phyloP scores from a whole-genome alignment of 2,797 vertebrate genomes.

The Spheniscus humboldti region DNA sequence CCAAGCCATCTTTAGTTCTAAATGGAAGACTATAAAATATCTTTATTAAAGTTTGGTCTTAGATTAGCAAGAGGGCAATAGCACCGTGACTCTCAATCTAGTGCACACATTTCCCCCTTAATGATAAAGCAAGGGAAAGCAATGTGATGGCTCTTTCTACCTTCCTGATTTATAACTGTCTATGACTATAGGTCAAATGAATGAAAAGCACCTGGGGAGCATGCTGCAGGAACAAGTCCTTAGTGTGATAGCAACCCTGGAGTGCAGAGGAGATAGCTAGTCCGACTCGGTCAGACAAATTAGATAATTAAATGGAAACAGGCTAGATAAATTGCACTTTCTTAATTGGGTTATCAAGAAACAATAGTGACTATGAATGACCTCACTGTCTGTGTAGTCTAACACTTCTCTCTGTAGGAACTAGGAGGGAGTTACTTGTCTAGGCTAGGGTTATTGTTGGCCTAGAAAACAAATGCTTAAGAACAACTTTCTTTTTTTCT shows the following conservation, averaged over 20 bases:
- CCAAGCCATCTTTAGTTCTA: not conserved
- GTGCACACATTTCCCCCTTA: not conserved
- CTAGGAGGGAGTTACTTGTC: conserved; percentile 55
- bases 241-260: not conserved
- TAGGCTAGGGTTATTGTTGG: conserved; percentile 67
- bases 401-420: conserved; percentile 55
- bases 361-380: conserved; percentile 67
- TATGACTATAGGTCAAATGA: conserved; percentile 45
- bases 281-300: conserved; percentile 66
- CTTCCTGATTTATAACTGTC: conserved; percentile 23
- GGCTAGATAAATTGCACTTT: conserved; percentile 73
- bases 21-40: not conserved
- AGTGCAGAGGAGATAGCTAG: conserved; percentile 10
- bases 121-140: not conserved
- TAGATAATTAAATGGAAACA: conserved; percentile 74
- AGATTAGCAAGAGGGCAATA: not conserved
- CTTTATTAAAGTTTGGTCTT: not conserved
- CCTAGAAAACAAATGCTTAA: conserved; percentile 58
- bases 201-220: conserved; percentile 47
- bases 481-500: not conserved
- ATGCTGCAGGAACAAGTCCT: not conserved
- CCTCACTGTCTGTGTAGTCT: conserved; percentile 72
- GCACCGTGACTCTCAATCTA: not conserved
- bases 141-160: not conserved
- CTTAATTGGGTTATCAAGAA: conserved; percentile 75